Evolutionary conservation across 2,113 vertebrate species (phyloP).

Genomic region (Poeciliopsis occidentalis): DNA sequence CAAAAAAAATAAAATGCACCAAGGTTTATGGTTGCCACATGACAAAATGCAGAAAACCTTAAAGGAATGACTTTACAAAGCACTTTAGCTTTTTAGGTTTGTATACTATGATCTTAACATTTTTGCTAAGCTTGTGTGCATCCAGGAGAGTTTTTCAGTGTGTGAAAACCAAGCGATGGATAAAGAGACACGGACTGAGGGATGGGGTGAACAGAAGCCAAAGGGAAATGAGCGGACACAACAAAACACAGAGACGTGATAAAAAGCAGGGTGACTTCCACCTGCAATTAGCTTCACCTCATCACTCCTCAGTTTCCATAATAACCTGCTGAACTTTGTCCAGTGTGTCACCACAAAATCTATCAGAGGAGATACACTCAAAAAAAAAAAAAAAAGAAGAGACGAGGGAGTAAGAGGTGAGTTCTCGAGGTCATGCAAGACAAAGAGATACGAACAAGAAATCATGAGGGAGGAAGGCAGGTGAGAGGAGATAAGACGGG

Average conservation of each 20-base stretch:
- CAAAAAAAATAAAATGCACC: background rate
- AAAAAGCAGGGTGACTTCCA: constrained; percentile 50
- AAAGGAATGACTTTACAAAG: background rate
- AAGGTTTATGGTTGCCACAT: background rate
- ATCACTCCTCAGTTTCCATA: constrained; percentile 43
- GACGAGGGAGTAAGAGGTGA: constrained; percentile 23
- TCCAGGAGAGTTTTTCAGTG: constrained; percentile 32
- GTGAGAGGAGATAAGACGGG: constrained; percentile 50
- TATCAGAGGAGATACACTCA: constrained; percentile 38
- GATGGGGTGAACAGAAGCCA: constrained; percentile 1
- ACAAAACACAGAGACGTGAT: constrained; percentile 33
- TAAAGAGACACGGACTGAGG: background rate
- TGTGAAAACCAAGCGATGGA: background rate
- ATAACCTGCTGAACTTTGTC: constrained; percentile 45
- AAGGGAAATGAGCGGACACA: constrained; percentile 24
- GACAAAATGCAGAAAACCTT: background rate
- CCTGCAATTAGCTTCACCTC: constrained; percentile 56
- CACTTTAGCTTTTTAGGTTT: background rate
- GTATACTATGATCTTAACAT: background rate
- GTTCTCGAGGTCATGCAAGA: constrained; percentile 37
- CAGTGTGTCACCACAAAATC: constrained; percentile 38
- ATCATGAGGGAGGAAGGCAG: constrained; percentile 53
- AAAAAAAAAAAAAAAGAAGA: constrained; percentile 1
- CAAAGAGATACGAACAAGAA: constrained; percentile 28
- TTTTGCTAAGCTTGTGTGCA: constrained; percentile 21